Evolutionary conservation across 2,888 invertebrate genomes (phyloP).

Genomic region (Sericinus montela): DNA sequence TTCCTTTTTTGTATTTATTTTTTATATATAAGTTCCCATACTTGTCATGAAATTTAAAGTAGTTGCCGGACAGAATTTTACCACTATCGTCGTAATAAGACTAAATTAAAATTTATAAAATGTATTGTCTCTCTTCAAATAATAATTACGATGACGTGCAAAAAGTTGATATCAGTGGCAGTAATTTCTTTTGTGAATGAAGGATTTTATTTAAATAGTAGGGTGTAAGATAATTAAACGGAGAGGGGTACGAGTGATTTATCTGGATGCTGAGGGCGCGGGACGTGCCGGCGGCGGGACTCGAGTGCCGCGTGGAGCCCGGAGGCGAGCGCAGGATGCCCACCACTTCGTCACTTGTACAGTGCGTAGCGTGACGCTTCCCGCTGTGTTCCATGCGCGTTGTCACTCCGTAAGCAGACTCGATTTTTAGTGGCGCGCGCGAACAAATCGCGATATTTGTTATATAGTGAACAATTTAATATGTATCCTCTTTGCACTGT

Average conservation of each 20-base stretch:
- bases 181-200: neutral
- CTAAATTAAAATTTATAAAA: too few species aligned
- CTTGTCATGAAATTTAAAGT: too few species aligned
- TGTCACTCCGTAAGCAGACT: constrained; percentile 18
- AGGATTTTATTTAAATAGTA: constrained; percentile 4
- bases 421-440: constrained; percentile 21
- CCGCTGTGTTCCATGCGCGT: constrained; percentile 27
- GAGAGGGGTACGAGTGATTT: constrained; percentile 33
- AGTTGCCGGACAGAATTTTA: too few species aligned
- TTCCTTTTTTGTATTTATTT: too few species aligned
- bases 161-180: neutral
- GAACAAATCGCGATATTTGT: constrained; percentile 13
- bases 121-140: too few species aligned
- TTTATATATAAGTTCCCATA: too few species aligned
- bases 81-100: too few species aligned
- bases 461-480: constrained; percentile 9
- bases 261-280: constrained; percentile 45
- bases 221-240: constrained; percentile 23
- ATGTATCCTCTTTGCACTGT: constrained; percentile 10
- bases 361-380: constrained; percentile 58
- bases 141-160: too few species aligned
- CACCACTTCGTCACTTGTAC: constrained; percentile 50
- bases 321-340: constrained; percentile 55
- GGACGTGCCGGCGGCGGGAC: constrained; percentile 36
- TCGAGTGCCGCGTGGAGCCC: constrained; percentile 29